Base-by-base conservation (phyloP, 1,140 invertebrate genomes). In the Pogonus chalceus region DNA sequence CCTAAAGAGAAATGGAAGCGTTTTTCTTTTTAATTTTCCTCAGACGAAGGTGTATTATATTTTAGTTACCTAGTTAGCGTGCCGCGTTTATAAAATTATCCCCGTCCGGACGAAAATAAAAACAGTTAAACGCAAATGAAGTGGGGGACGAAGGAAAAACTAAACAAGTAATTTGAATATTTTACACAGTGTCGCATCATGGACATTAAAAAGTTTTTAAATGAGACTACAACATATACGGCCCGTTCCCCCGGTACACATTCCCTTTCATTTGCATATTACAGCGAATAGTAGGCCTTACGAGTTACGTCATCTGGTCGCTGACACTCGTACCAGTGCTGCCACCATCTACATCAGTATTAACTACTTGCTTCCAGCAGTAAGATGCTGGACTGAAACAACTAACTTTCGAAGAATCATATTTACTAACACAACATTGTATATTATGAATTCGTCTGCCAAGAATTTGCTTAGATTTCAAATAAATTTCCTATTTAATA, bases 121-220 rank as follows among this genome's bases (percentile, higher is more conserved):
- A 43, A 43, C 37, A 43, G 37, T 43, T 43, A 43, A 18, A 16
- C 7, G 37, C n/a, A n/a, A 43, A 16, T 9, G 37, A 31, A 7
- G 26, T 7, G 7, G 14, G 26, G 14, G 18, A 43, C 4, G 37
- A 43, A 43, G 18, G 18, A 43, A 43, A 43, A 43, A 43, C 37
- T 43, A 43, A 43, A 43, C 37, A 43, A 43, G 37, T 43, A 43
- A 43, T 43, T 43, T 43, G 37, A 43, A 43, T 43, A 43, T 43
- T 43, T 43, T 43, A 43, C 26, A 31, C 37, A 43, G 37, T 43
- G 37, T 43, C 37, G 37, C 37, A 43, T 43, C 37, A 43, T 16
- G 37, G 37, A 43, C 37, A 43, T 43, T 43, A 43, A 43, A 43
- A 43, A 43, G 37, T 43, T 43, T 31, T 43, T 43, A 43, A 43